Evolutionary conservation across 2,113 vertebrate species (phyloP).

Genomic region (Anseranas semipalmata): DNA sequence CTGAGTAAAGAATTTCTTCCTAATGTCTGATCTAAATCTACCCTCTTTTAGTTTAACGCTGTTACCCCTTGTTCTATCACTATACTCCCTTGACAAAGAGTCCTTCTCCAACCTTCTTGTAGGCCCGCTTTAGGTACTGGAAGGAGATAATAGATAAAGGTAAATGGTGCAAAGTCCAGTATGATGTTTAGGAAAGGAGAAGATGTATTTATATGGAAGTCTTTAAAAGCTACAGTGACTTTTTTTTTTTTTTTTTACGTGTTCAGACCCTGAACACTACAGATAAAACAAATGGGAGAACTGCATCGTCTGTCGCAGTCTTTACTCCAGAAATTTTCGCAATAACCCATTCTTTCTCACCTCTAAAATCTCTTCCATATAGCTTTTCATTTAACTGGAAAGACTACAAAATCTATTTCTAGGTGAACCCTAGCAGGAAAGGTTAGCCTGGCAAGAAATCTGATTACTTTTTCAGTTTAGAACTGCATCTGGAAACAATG

Average conservation of each 20-base stretch:
- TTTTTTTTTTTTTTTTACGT: background rate
- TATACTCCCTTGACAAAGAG: no score
- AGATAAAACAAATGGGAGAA: background rate
- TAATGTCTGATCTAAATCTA: no score
- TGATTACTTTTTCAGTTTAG: background rate
- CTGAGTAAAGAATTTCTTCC: no score
- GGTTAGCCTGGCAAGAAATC: background rate
- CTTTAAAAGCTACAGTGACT: background rate
- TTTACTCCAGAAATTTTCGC: background rate
- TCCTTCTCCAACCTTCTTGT: no score
- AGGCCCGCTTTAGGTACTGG: no score
- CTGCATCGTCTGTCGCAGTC: background rate
- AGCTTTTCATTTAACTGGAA: background rate
- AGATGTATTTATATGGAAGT: background rate
- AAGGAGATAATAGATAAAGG: background rate
- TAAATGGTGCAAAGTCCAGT: background rate
- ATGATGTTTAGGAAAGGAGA: background rate
- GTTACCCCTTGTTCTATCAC: no score
- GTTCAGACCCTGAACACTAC: background rate
- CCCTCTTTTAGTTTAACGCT: no score
- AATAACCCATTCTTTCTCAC: background rate
- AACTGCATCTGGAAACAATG: background rate
- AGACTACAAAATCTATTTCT: background rate
- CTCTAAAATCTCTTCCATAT: background rate
- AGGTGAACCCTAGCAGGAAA: background rate